Base-by-base conservation (phyloP, 2,888 invertebrate species). In the Thumatha senex region DNA sequence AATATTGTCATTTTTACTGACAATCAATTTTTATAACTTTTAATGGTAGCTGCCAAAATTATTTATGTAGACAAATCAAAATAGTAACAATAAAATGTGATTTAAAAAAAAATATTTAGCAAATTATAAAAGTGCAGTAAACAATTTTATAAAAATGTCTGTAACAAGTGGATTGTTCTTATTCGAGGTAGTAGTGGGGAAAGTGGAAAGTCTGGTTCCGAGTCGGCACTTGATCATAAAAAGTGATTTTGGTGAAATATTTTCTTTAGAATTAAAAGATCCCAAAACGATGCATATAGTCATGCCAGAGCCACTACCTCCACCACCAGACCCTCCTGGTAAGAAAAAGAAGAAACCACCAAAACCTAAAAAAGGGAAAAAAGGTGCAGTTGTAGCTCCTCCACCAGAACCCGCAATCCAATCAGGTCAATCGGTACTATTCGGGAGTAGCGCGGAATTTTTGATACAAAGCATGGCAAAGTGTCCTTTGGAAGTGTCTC, bases 221-320 rank as follows among this genome's bases (percentile, higher is more conserved):
- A 86, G 80, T 54, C 74, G 84, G 9, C 61, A 67, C 29, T 72
- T 90, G 40, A 75, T 88, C 4, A 86, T 91, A 54, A 80, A 73
- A 62, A 83, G 84, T 64, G 89, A 90, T 50, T 91, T 91, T 51
- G 86, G 81, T 4, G 84, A 90, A 58, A 76, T 91, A 62, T 90
- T 91, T 60, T 89, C 91, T 7, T 68, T 90, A 11, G 89, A 89
- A 60, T 59, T 90, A 13, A 89, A 81, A 69, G 90, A 90, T 69
- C 90, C 91, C 7, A 91, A 90, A 58, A 82, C 83, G 62, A 81
- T 90, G 86, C 79, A 88, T 40, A 88, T 90, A 51, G 78, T 82
- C 0, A 89, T 89, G 57, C 90, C 90, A 12, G 89, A 89, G 36
- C 90, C 90, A 2, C 81, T 76, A 11, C 91, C 89, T 1, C 61